Evolutionary conservation across 2,888 invertebrate species (phyloP).

Genomic region (Apamea crenata): DNA sequence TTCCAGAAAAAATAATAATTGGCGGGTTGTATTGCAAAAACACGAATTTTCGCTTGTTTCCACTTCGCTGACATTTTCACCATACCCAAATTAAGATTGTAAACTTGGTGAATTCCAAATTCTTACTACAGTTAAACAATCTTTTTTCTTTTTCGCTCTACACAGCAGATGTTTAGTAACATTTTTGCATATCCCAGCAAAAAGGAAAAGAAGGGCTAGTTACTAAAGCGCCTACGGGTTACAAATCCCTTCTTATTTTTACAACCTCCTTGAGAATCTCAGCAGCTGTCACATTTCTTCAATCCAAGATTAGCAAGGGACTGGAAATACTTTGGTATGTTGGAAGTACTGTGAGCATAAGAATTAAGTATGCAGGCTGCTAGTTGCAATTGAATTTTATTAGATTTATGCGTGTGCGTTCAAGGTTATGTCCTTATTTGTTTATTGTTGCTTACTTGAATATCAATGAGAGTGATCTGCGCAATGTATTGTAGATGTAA

Average conservation of each 20-base stretch:
- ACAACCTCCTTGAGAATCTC: constrained; percentile 52
- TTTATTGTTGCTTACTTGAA: constrained; percentile 23
- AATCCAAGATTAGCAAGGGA: constrained; percentile 51
- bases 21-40: not conserved
- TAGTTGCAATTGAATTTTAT: constrained; percentile 12
- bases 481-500: not conserved
- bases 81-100: not conserved
- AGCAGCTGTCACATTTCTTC: constrained; percentile 58
- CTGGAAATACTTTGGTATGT: constrained; percentile 22
- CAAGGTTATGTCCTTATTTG: constrained; percentile 22
- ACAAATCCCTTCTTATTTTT: constrained; percentile 57
- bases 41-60: not conserved
- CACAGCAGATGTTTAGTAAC: constrained; percentile 31
- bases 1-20: not conserved
- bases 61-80: not conserved
- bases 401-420: not conserved
- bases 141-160: not conserved
- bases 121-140: not conserved
- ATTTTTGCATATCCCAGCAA: constrained; percentile 30
- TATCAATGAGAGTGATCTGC: constrained; percentile 23
- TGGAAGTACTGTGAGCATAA: constrained; percentile 18
- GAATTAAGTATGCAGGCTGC: not conserved
- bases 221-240: constrained; percentile 52
- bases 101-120: constrained; percentile 2
- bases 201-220: constrained; percentile 27